These are phyloP conservation scores for Huso huso DNA, from an alignment of 2,797 vertebrate species.

Conservation along the genomic window DNA sequence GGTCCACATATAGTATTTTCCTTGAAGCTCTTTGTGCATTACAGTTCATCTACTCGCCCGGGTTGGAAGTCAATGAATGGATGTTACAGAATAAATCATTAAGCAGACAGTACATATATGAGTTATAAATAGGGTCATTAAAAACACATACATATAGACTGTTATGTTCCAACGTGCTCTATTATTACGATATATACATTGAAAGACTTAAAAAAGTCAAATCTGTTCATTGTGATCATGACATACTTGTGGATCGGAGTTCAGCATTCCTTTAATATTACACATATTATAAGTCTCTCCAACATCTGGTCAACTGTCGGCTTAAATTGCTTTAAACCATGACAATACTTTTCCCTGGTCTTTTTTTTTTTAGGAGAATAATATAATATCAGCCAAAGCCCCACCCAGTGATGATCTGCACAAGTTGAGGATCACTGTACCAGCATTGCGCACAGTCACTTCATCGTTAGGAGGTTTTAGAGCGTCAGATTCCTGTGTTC, in stretches of 20 bases:
- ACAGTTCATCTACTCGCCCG: no score
- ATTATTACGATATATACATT: no score
- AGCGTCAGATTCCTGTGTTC: constrained; percentile 3
- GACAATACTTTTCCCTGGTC: background rate
- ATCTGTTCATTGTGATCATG: constrained; percentile 2
- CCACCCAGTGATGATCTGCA: constrained; percentile 2
- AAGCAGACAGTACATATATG: background rate
- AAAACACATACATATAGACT: constrained; percentile 4
- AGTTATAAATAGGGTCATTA: background rate
- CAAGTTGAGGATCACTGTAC: constrained; percentile 7
- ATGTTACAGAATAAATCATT: no score
- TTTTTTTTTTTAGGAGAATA: background rate
- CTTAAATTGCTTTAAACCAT: background rate
- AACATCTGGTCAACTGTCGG: background rate
- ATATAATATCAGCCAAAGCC: background rate
- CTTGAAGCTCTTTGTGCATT: no score
- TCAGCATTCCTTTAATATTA: no score
- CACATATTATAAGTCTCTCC: background rate
- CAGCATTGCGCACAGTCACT: constrained; percentile 5
- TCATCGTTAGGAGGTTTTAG: constrained; percentile 20
- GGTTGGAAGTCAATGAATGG: no score
- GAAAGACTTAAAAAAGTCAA: no score
- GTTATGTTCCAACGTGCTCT: no score
- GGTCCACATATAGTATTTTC: no score
- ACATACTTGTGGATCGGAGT: background rate